Evolutionary conservation across 2,888 invertebrate species (phyloP).

Genomic region (Anthophora plumipes): DNA sequence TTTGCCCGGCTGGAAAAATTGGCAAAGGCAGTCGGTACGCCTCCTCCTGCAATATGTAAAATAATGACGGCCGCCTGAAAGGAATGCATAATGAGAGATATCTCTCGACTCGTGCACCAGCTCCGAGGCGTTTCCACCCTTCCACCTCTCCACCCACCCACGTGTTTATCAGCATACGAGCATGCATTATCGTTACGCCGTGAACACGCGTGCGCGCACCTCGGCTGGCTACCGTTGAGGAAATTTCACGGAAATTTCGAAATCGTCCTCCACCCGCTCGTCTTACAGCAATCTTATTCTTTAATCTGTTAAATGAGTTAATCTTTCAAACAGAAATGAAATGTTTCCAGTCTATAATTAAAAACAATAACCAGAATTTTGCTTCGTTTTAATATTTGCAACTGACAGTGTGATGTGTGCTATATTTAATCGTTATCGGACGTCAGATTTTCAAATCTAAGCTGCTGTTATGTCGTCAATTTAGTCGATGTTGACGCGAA

Average conservation of each 20-base stretch:
- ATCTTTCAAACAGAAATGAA: no score
- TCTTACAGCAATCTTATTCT: slow-evolving; percentile 35
- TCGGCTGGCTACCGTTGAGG: slow-evolving; percentile 31
- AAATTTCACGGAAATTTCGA: slow-evolving; percentile 60
- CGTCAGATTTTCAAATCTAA: no score
- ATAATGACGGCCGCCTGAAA: slow-evolving; percentile 82
- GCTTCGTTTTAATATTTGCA: not conserved
- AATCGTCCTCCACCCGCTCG: slow-evolving; percentile 40
- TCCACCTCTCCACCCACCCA: slow-evolving; percentile 62
- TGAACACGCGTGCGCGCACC: slow-evolving; percentile 39
- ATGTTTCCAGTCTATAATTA: no score
- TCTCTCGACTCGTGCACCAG: slow-evolving; percentile 70
- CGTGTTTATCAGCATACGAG: slow-evolving; percentile 74
- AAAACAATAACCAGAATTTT: no score
- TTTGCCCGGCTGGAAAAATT: slow-evolving; percentile 78
- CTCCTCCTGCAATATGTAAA: slow-evolving; percentile 79
- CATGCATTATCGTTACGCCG: slow-evolving; percentile 70
- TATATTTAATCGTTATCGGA: no score
- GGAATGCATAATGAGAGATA: slow-evolving; percentile 81
- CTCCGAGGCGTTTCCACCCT: slow-evolving; percentile 67
- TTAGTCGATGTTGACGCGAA: no score
- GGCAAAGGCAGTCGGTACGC: slow-evolving; percentile 77
- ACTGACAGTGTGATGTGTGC: no score
- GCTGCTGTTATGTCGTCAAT: no score
- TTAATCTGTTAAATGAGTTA: no score